Percentiles rank a stretch among this genome's conserved stretches.
phyloP scores from a whole-genome alignment of 2,797 vertebrate genomes.

The Pseudochirops cupreus region DNA sequence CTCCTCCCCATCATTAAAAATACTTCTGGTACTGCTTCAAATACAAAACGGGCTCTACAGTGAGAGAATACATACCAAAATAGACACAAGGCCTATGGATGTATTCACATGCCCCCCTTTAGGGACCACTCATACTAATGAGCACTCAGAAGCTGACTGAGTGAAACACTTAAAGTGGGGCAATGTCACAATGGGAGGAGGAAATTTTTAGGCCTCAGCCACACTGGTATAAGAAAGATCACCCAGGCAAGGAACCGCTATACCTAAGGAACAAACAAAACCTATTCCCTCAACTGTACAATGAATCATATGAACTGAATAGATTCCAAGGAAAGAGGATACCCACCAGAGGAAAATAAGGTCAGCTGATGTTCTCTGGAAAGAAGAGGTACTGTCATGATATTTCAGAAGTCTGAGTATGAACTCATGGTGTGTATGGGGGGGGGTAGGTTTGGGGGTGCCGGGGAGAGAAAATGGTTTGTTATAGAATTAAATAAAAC shows the following conservation, averaged over 20 bases:
- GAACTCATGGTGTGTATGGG: neutral
- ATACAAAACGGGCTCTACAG: neutral
- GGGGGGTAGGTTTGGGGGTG: too few relatives aligned
- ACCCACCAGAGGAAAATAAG: neutral
- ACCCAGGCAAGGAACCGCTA: neutral
- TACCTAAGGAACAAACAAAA: neutral
- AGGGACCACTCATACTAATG: neutral
- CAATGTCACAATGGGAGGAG: neutral
- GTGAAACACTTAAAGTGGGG: neutral
- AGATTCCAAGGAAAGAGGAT: neutral
- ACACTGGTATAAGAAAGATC: neutral
- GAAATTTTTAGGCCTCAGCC: neutral
- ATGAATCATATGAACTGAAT: neutral
- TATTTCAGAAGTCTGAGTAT: neutral
- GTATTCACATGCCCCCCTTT: neutral
- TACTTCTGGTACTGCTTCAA: neutral
- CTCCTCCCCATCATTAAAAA: too few relatives aligned
- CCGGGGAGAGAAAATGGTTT: fast-evolving
- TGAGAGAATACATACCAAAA: neutral
- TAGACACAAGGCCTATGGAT: neutral
- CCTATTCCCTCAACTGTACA: neutral
- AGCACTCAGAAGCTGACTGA: neutral
- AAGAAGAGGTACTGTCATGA: neutral
- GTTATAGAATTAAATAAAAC: neutral
- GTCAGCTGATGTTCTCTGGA: neutral